phyloP scores from a whole-genome alignment of 2,888 invertebrate species.

The Augochlorella aurata region DNA sequence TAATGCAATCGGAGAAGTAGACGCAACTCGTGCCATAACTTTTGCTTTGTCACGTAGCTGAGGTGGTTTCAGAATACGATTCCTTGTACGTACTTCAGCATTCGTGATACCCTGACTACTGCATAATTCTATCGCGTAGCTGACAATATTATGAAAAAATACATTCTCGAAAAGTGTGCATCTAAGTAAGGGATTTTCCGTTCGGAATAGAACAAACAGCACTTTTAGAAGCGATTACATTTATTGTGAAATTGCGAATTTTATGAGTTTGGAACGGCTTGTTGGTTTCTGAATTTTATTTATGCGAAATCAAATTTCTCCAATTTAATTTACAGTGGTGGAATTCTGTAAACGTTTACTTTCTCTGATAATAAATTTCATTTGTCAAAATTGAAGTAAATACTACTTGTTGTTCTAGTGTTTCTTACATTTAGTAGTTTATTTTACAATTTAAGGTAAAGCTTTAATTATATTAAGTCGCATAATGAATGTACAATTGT shows the following conservation, averaged over 20 bases:
- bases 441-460: too few species aligned
- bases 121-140: neutral
- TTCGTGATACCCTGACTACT: neutral
- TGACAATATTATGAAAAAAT: neutral
- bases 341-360: neutral
- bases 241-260: too few species aligned
- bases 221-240: too few species aligned
- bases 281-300: too few species aligned
- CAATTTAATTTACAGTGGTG: neutral
- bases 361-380: neutral
- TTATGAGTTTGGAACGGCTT: too few species aligned
- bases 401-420: neutral
- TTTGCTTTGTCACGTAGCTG: slow-evolving; percentile 14
- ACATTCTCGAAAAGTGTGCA: neutral
- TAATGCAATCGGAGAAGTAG: slow-evolving; percentile 44
- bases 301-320: too few species aligned
- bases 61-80: slow-evolving; percentile 30
- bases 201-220: neutral
- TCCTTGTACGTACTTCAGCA: neutral
- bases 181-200: neutral
- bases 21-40: slow-evolving; percentile 45
- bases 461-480: too few species aligned
- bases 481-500: too few species aligned
- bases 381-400: neutral
- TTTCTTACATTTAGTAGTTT: too few species aligned